Evolutionary conservation across 2,797 vertebrate genomes (phyloP).

Genomic region (Salarias fasciatus): DNA sequence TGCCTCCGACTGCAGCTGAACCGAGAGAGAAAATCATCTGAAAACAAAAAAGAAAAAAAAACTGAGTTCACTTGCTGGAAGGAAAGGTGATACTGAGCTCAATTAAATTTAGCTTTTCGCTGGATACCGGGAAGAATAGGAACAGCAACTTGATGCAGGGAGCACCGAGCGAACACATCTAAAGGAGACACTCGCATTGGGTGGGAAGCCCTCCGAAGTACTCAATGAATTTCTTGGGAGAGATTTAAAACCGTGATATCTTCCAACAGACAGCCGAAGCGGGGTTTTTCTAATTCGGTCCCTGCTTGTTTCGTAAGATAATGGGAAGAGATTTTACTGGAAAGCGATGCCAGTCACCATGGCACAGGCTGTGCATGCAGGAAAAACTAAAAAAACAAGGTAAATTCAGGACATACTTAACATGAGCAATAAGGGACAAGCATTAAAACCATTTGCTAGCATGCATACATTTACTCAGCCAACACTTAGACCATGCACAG

Average conservation of each 20-base stretch:
- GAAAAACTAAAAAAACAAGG: background rate
- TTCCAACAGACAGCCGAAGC: too few relatives aligned
- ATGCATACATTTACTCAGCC: background rate
- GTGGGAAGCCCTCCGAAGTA: too few relatives aligned
- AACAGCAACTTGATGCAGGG: constrained; percentile 11
- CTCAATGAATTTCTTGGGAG: too few relatives aligned
- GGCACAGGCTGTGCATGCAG: too few relatives aligned
- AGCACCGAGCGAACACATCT: background rate
- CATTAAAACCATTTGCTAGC: background rate
- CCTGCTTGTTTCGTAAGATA: too few relatives aligned
- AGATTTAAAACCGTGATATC: too few relatives aligned
- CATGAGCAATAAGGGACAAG: background rate
- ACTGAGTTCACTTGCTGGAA: constrained; percentile 5
- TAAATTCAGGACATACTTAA: constrained; percentile 13
- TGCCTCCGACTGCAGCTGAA: constrained; percentile 21
- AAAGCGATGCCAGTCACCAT: background rate
- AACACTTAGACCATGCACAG: constrained; percentile 2
- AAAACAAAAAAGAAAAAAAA: constrained; percentile 28
- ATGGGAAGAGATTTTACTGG: too few relatives aligned
- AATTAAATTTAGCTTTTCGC: constrained; percentile 9
- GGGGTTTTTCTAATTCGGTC: too few relatives aligned
- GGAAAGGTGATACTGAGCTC: constrained; percentile 14
- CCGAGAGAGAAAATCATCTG: constrained; percentile 8
- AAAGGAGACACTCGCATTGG: too few relatives aligned
- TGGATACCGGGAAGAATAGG: constrained; percentile 2